phyloP scores from a whole-genome alignment of 2,113 vertebrate genomes.

The Neopipo cinnamomea region DNA sequence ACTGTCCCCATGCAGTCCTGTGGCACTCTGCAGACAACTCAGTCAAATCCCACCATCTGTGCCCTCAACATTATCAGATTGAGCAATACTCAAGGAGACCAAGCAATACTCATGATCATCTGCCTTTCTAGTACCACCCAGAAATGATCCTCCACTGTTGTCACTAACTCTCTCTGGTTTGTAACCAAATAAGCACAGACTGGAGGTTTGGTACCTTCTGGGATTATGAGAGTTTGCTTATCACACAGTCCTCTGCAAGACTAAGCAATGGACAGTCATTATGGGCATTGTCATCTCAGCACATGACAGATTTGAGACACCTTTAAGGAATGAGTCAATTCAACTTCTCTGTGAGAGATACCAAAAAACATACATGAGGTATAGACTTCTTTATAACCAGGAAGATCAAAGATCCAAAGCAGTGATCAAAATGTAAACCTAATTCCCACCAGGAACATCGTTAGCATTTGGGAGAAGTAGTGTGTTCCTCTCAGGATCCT shows the following conservation, averaged over 20 bases:
- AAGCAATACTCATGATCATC: accelerated
- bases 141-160: neutral
- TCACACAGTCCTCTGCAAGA: neutral
- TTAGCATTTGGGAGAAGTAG: neutral
- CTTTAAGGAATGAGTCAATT: neutral
- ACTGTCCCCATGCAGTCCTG: neutral
- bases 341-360: neutral
- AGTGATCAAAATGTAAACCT: neutral
- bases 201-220: neutral
- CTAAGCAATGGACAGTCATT: neutral
- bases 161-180: neutral
- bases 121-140: neutral
- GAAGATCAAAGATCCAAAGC: neutral
- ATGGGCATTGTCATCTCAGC: neutral
- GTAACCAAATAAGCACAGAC: neutral
- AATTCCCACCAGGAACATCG: neutral
- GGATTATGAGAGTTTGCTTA: neutral
- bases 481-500: neutral
- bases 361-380: neutral
- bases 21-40: neutral
- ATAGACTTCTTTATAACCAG: neutral
- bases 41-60: neutral
- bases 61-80: accelerated
- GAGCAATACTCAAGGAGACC: accelerated
- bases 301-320: neutral